phyloP scores from a whole-genome alignment of 2,113 vertebrate genomes.

The Todiramphus chloris region DNA sequence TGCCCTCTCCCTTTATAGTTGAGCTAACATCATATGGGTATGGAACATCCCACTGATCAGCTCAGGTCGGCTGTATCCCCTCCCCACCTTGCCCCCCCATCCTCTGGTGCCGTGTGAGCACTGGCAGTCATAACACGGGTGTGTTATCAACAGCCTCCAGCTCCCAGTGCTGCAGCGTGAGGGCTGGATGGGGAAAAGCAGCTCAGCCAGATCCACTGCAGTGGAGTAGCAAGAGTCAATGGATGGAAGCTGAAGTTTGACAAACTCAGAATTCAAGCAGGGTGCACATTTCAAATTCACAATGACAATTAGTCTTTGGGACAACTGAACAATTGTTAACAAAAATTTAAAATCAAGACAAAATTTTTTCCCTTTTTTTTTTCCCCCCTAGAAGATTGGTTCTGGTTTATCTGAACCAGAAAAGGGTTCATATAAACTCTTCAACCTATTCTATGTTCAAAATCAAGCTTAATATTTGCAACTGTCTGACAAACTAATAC shows the following conservation, averaged over 20 bases:
- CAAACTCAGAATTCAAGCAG: not conserved
- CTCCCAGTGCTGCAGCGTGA: no score
- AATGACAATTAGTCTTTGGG: not conserved
- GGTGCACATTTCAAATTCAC: not conserved
- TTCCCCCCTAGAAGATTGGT: accelerated
- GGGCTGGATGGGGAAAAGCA: no score
- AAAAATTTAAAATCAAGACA: not conserved
- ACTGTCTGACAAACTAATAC: not conserved
- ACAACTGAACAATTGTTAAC: not conserved
- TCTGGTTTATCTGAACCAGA: not conserved
- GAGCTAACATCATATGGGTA: no score
- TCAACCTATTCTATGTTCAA: not conserved
- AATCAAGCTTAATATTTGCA: not conserved
- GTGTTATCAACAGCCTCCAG: no score
- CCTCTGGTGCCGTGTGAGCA: no score
- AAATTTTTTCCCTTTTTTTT: not conserved
- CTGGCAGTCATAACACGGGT: no score
- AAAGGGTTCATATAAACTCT: not conserved
- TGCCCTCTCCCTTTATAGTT: no score
- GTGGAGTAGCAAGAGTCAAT: not conserved
- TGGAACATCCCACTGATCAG: no score
- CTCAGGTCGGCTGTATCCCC: no score
- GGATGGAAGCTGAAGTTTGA: not conserved
- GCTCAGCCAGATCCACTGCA: no score
- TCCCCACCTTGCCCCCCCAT: no score